Base-by-base conservation (phyloP, 2,113 vertebrate species). In the Heterochromis multidens region DNA sequence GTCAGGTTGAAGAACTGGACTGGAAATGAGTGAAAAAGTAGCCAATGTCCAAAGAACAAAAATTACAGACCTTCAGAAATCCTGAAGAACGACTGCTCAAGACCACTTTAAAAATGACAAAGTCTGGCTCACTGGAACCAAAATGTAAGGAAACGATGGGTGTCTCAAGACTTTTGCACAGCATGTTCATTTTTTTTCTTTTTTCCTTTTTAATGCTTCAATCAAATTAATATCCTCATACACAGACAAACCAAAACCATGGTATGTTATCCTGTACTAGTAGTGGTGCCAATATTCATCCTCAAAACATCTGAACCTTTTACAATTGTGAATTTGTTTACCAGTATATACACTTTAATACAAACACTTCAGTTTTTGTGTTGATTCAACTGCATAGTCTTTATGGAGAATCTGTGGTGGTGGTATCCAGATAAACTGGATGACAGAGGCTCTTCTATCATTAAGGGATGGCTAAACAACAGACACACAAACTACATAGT, bases 161-260 rank as follows among this genome's bases (percentile, higher is more conserved):
- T 11, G 14, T 3, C 37, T 46, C 3, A 46, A 70, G 40, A 49
- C 16, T 70, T 46, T 19, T 6, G 65, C 65, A 49, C 23, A 70
- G 40, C 14, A 46, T 23, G 6, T 65, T 65, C 14, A 37, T 65
- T 37, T 11, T 11, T 40, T 46, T 27, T 2, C 1, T 12, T 12
- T 12, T 40, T 3, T 11, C 2, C 11, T n/a, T 1, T 46, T 3
- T 43, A 40, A 25, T 0, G 3, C 5, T 27, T 49, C 19, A 4
- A 29, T 72, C 43, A 52, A 29, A 16, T 46, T 23, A 49, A 16
- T 46, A 54, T 46, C 13, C 13, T 13, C 4, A 1, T 19, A 54
- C 7, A 21, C 19, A 21, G 6, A 74, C 67, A 72, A 52, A 54
- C 19, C 52, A 54, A 74, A 74, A 74, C n/a, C 52, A 56, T 56